Evolutionary conservation across 2,888 invertebrate species (phyloP).

Genomic region (Carcina quercana): DNA sequence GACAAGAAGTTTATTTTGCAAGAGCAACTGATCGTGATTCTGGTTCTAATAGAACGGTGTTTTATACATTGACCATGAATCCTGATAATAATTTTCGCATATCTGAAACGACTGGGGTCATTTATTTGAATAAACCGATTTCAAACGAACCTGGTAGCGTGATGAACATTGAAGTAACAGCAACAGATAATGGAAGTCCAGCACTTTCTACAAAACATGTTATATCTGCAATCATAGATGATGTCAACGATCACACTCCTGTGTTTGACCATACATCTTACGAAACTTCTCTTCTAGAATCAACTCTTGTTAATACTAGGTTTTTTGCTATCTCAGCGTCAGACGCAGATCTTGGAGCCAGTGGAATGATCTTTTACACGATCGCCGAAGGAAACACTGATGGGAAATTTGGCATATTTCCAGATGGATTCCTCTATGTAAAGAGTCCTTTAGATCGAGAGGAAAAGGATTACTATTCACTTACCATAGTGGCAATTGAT

Average conservation of each 20-base stretch:
- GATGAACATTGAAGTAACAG: constrained; percentile 85
- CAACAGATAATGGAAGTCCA: constrained; percentile 88
- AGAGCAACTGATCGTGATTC: constrained; percentile 91
- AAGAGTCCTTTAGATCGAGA: constrained; percentile 91
- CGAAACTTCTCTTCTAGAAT: constrained; percentile 93
- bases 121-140: constrained; percentile 89
- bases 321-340: constrained; percentile 93
- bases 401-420: constrained; percentile 93
- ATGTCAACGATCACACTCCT: constrained; percentile 97
- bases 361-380: constrained; percentile 85
- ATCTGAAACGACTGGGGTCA: constrained; percentile 89
- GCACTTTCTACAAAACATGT: constrained; percentile 83
- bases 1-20: constrained; percentile 93
- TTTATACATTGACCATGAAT: constrained; percentile 87
- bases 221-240: constrained; percentile 83
- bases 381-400: constrained; percentile 92
- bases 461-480: constrained; percentile 91
- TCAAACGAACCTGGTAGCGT: constrained; percentile 82
- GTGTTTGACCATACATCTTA: constrained; percentile 94
- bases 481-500: constrained; percentile 89
- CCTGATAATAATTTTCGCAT: constrained; percentile 88
- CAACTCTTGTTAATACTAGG: constrained; percentile 91
- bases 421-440: constrained; percentile 94
- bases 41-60: constrained; percentile 90
- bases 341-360: constrained; percentile 89